A percentile compares a stretch with the other conserved stretches of the same genome.
Conservation (phyloP, 2,113 vertebrate genomes). For the Pseudorhombus dupliciocellatus region DNA sequence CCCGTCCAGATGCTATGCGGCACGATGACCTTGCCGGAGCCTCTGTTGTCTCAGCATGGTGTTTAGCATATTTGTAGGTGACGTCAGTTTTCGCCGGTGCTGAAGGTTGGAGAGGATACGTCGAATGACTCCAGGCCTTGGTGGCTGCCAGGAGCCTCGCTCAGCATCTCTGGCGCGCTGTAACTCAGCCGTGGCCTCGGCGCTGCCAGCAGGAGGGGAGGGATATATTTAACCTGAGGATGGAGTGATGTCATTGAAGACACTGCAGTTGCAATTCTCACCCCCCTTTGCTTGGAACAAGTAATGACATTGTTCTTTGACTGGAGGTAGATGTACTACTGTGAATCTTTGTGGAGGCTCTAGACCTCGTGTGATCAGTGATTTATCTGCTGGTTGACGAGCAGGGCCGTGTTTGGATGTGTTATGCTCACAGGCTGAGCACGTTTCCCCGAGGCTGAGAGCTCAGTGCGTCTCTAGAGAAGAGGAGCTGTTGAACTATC, state of each 20-base stretch:
- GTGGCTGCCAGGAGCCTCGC: conserved; percentile 75
- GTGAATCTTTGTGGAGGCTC: conserved; percentile 12
- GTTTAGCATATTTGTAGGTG: conserved; percentile 81
- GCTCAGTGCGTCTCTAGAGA: conserved; percentile 40
- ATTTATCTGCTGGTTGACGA: conserved; percentile 41
- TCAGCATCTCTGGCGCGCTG: conserved; percentile 76
- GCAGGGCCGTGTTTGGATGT: conserved; percentile 46
- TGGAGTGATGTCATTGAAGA: conserved; percentile 66
- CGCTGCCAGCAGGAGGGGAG: conserved; percentile 69
- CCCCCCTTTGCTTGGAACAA: conserved; percentile 35
- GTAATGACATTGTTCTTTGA: conserved; percentile 46
- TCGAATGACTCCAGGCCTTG: conserved; percentile 68
- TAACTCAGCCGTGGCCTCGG: conserved; percentile 71
- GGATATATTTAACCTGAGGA: conserved; percentile 69
- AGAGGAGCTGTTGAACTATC: conserved; percentile 58
- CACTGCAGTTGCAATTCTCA: conserved; percentile 46
- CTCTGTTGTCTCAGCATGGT: conserved; percentile 72
- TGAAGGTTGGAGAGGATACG: conserved; percentile 76
- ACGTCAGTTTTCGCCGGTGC: conserved; percentile 73
- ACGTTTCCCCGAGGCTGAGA: conserved; percentile 42
- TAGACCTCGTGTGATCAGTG: conserved; percentile 40
- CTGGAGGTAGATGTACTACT: conserved; percentile 2
- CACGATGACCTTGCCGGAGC: conserved; percentile 80
- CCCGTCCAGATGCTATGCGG: conserved; percentile 81
- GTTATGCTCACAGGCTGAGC: conserved; percentile 41